Conservation (phyloP, 2,113 vertebrate genomes). For the Scalopus aquaticus region DNA sequence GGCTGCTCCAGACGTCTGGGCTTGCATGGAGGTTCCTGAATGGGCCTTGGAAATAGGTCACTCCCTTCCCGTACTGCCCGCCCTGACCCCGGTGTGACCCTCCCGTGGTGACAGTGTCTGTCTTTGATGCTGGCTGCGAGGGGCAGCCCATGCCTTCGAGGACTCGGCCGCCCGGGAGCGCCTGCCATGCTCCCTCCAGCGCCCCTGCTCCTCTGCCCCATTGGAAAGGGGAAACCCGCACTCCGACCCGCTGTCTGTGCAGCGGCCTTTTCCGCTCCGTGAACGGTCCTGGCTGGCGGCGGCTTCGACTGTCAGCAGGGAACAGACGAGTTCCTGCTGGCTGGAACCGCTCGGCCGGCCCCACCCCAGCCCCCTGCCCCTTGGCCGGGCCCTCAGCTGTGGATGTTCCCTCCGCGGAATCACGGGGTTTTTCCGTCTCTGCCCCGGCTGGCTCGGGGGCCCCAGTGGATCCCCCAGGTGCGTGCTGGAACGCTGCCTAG, state of each 20-base stretch:
- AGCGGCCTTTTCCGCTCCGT: neutral
- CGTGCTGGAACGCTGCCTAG: neutral
- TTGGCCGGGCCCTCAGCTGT: rapidly evolving
- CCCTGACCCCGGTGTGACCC: constrained; percentile 70
- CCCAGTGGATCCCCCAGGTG: neutral
- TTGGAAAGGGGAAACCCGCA: constrained; percentile 35
- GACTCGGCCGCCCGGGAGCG: neutral
- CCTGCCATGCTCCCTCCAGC: neutral
- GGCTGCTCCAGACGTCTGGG: constrained; percentile 56
- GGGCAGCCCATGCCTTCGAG: neutral
- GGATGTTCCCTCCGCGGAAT: neutral
- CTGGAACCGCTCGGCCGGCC: rapidly evolving
- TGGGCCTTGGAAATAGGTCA: constrained; percentile 63
- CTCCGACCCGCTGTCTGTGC: neutral
- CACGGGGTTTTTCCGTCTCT: neutral
- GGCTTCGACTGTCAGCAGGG: neutral
- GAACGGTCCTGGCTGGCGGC: neutral
- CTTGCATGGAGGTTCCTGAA: constrained; percentile 70
- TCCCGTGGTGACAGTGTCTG: constrained; percentile 60
- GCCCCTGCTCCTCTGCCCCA: neutral
- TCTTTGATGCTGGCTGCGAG: constrained; percentile 62
- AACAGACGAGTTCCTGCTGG: neutral
- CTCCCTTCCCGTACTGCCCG: constrained; percentile 75
- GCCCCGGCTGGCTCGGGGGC: neutral
- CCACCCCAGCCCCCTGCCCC: neutral